Conservation (phyloP, 2,113 vertebrate species). For the Marmota monax region DNA sequence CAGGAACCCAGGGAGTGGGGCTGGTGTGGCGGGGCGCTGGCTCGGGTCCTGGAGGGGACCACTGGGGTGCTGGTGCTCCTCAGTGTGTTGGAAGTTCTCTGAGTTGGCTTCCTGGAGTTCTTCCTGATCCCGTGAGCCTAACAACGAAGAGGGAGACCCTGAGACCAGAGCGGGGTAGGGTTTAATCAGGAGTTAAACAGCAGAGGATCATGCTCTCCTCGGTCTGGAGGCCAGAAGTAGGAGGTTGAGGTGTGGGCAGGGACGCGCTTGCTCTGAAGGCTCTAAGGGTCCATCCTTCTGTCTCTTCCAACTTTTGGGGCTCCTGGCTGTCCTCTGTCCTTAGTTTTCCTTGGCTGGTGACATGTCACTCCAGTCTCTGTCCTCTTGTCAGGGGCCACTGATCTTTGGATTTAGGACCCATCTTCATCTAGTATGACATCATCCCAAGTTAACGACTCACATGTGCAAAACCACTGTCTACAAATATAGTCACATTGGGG, state of each 20-base stretch:
- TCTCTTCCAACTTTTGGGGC: not conserved
- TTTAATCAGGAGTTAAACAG: not conserved
- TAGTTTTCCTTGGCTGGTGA: not conserved
- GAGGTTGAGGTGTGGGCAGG: not conserved
- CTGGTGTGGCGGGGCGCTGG: not conserved
- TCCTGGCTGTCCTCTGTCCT: not conserved
- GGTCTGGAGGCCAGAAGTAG: not conserved
- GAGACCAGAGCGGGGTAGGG: not conserved
- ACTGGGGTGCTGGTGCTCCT: fast-evolving
- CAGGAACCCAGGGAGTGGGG: not conserved
- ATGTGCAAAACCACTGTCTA: not conserved
- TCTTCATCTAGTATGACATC: not conserved
- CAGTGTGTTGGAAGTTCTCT: not conserved
- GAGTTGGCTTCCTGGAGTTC: not conserved
- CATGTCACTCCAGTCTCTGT: fast-evolving
- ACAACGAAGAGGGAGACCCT: not conserved
- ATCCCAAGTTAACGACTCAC: not conserved
- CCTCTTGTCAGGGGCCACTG: not conserved
- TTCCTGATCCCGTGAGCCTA: not conserved
- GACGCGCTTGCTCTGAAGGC: fast-evolving
- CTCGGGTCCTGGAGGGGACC: not conserved
- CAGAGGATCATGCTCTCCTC: not conserved
- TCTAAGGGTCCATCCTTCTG: not conserved
- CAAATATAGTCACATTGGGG: not conserved
- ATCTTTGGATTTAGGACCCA: not conserved